Conservation (phyloP, 2,888 invertebrate species). For the Hyposoter dolosus region DNA sequence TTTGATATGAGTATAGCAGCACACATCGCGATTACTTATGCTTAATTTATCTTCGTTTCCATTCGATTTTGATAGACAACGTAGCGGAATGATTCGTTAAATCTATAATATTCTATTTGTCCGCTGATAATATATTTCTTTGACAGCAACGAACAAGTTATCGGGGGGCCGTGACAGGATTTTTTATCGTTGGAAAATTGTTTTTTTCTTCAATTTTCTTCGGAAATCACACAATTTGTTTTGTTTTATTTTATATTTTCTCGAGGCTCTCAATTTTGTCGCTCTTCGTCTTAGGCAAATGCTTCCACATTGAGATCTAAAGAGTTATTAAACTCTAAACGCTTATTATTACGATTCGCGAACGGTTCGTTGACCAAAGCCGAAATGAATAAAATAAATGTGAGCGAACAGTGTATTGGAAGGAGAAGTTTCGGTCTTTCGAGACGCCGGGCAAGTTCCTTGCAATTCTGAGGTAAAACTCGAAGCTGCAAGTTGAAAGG, state of each 20-base stretch:
- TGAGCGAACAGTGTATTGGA: neutral
- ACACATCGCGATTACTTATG: constrained; percentile 81
- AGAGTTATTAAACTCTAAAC: constrained; percentile 57
- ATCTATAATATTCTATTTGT: constrained; percentile 69
- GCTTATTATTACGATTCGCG: constrained; percentile 55
- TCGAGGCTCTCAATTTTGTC: constrained; percentile 41
- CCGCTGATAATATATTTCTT: constrained; percentile 61
- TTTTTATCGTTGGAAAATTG: constrained; percentile 8
- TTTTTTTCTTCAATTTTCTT: neutral
- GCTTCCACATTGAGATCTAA: constrained; percentile 65
- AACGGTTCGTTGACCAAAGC: constrained; percentile 40
- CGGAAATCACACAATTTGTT: constrained; percentile 19
- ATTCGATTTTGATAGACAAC: constrained; percentile 79
- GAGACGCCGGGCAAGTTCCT: neutral
- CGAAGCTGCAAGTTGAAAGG: neutral
- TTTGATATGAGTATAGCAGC: constrained; percentile 79
- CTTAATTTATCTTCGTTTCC: constrained; percentile 70
- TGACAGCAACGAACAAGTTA: constrained; percentile 56
- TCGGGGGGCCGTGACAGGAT: constrained; percentile 33
- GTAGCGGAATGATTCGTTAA: constrained; percentile 84
- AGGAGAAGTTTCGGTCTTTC: neutral
- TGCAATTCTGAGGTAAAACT: neutral
- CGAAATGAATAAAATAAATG: neutral
- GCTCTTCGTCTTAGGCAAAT: constrained; percentile 36
- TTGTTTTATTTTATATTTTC: constrained; percentile 17